Base-by-base conservation (phyloP, 2,113 vertebrate genomes). In the Tachysurus vachellii region DNA sequence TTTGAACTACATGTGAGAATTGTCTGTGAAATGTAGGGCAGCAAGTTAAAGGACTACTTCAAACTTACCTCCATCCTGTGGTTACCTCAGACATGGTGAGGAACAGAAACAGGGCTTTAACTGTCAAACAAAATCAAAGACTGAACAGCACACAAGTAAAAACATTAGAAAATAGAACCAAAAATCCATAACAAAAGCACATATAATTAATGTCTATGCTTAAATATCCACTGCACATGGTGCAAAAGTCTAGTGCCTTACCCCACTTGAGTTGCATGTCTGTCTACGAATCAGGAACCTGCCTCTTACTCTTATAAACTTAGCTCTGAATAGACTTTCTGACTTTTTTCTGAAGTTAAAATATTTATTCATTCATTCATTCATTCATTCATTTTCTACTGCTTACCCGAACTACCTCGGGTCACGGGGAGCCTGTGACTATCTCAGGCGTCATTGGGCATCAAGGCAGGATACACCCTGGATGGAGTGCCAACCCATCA, bases 21-120 rank as follows among this genome's bases (percentile, higher is more conserved):
- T 82, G 85, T 86, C 53, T 70, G 64, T 54, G 53, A 62, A 82
- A 86, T 86, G 79, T 86, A 86, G 85, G 85, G 50, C 85, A 82
- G 36, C 16, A 36, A 61, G 66, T 36, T 57, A 80, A 57, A 80
- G 50, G 54, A 80, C 21, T 80, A 23, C 77, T 59, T 36, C 28
- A 57, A 28, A 79, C 47, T 76, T 16, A 76, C 14, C 54, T 23
- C 75, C 3, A 9, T 80, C 54, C 28, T 79, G 47, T 80, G 16
- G 28, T 28, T n/a, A 28, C 5, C 0, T 0, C 21, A 54, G 23
- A 77, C 47, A 57, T 56, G 77, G 53, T 31, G 53, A 56, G 0
- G 28, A 21, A 50, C 4, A 44, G 2, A 17, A 68, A 26, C 8
- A 50, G 26, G 36, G 44, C 4, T 50, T 73, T 26, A 50, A 76